Percentiles rank a stretch among this genome's conserved stretches.
Evolutionary conservation across 2,113 vertebrate genomes (phyloP).

Genomic region (Alexandromys fortis): DNA sequence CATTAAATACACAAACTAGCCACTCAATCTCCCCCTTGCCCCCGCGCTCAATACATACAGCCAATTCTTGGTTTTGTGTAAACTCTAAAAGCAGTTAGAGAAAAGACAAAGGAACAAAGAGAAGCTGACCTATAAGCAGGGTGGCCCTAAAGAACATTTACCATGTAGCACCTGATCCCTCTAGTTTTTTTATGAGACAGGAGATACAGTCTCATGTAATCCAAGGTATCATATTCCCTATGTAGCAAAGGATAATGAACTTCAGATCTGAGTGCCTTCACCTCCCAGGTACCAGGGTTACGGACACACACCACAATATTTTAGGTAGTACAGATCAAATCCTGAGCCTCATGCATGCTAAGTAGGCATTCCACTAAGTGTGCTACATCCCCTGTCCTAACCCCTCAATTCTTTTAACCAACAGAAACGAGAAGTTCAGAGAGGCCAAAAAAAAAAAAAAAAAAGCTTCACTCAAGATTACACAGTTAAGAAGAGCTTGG

Average conservation of each 20-base stretch:
- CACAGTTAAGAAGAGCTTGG: neutral
- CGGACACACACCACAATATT: neutral
- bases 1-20: constrained; percentile 77
- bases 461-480: neutral
- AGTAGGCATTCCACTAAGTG: neutral
- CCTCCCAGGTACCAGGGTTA: neutral
- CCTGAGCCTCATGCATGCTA: neutral
- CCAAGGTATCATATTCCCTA: neutral
- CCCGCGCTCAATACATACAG: neutral
- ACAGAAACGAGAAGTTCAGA: neutral
- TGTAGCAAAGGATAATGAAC: neutral
- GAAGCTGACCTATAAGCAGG: neutral
- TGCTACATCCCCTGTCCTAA: neutral
- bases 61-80: constrained; percentile 68
- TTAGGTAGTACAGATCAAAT: neutral
- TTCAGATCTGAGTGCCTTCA: neutral
- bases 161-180: neutral
- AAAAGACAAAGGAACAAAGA: constrained; percentile 23
- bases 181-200: neutral
- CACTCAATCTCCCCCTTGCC: constrained; percentile 53
- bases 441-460: no score
- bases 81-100: neutral
- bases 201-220: neutral
- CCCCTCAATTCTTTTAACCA: neutral
- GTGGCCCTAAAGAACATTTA: neutral